These are phyloP conservation scores for Caenorhabditis zanzibari DNA, from an alignment of 2,888 invertebrate genomes.

Conservation along the genomic window DNA sequence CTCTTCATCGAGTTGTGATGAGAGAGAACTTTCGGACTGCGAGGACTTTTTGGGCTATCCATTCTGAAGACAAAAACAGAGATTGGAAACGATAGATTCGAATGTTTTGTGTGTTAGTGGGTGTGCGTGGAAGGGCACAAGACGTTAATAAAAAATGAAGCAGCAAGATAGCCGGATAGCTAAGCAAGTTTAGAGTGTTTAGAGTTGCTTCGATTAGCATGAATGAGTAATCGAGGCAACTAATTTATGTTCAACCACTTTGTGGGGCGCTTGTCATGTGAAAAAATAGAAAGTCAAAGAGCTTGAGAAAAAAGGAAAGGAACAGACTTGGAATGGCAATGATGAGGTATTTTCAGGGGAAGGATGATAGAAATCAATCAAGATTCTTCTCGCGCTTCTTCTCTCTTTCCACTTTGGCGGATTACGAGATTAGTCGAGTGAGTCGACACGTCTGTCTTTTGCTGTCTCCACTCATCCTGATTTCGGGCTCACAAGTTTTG, in stretches of 20 bases:
- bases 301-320: constrained; percentile 7
- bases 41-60: constrained; percentile 57
- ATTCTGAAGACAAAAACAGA: constrained; percentile 37
- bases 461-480: constrained; percentile 11
- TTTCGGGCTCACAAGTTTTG: constrained; percentile 10
- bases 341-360: constrained; percentile 39
- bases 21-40: constrained; percentile 61
- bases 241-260: constrained; percentile 50
- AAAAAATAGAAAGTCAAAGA: constrained; percentile 2
- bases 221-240: constrained; percentile 51
- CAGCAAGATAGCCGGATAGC: constrained; percentile 14
- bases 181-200: constrained; percentile 18
- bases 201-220: constrained; percentile 60
- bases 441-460: constrained; percentile 37
- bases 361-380: constrained; percentile 53
- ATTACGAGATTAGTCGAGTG: constrained; percentile 61
- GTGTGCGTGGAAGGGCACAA: constrained; percentile 48
- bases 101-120: constrained; percentile 13
- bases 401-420: constrained; percentile 31
- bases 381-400: constrained; percentile 32
- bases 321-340: constrained; percentile 25
- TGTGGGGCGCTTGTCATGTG: constrained; percentile 26
- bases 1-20: constrained; percentile 69
- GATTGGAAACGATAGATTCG: constrained; percentile 15
- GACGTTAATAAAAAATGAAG: constrained; percentile 61